Conservation (phyloP, 1,140 invertebrate species). For the Pygmarrhopalites habei region DNA sequence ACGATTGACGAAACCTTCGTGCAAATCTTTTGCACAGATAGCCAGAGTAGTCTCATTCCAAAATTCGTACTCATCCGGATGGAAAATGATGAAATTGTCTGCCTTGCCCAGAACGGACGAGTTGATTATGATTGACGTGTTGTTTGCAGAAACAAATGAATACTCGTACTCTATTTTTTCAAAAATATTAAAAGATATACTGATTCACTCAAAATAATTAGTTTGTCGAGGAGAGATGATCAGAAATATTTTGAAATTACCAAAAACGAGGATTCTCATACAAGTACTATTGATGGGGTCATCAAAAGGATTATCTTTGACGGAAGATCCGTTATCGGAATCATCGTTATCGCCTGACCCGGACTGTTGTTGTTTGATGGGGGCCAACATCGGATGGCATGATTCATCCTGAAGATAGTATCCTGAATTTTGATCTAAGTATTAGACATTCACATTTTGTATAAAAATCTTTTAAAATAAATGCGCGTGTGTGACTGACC, state of each 20-base stretch:
- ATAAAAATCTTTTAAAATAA: too few species aligned
- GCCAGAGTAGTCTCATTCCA: conserved; percentile 28
- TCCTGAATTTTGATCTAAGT: too few species aligned
- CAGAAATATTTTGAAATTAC: too few species aligned
- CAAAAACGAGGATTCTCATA: conserved; percentile 17
- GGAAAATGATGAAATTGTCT: conserved; percentile 4
- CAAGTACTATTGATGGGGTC: background rate
- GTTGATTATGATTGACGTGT: conserved; percentile 37
- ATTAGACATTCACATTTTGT: too few species aligned
- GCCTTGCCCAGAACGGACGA: conserved; percentile 12
- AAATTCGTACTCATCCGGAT: conserved; percentile 38
- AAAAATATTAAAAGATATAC: too few species aligned
- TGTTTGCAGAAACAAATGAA: conserved; percentile 21
- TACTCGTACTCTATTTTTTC: conserved; percentile 1
- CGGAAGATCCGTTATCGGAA: too few species aligned
- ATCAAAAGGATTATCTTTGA: background rate
- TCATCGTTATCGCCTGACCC: too few species aligned
- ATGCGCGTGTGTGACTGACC: too few species aligned
- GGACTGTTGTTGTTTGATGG: background rate
- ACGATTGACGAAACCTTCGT: conserved; percentile 14
- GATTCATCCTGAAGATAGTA: conserved; percentile 30
- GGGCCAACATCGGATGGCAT: conserved; percentile 25
- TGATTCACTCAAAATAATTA: too few species aligned
- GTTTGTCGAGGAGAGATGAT: too few species aligned
- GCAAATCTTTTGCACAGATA: conserved; percentile 37